Percentiles rank a stretch among this genome's conserved stretches.
Conservation (phyloP, 2,113 vertebrate species). For the Menidia beryllina region DNA sequence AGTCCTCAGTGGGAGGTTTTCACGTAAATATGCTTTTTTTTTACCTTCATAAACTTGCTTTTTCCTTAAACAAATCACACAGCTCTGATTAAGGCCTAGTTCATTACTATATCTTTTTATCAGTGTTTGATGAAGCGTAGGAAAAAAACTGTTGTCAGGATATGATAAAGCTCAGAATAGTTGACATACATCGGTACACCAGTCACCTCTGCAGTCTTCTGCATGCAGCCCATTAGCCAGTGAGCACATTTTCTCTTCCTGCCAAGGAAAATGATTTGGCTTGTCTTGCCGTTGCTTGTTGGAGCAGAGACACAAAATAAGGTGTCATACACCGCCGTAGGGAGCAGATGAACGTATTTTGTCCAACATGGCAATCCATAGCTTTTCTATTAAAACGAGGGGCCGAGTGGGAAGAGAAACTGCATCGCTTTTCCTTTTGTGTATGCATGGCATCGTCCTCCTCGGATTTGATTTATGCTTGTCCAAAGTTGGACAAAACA, state of each 20-base stretch:
- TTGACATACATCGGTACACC: conserved; percentile 13
- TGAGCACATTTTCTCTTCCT: conserved; percentile 9
- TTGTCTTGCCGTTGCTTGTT: conserved; percentile 38
- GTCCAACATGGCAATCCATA: conserved; percentile 40
- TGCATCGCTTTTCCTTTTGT: conserved; percentile 7
- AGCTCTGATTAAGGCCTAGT: not conserved
- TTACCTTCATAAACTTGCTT: conserved; percentile 1
- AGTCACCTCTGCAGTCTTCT: conserved; percentile 15
- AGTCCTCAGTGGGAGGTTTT: not conserved
- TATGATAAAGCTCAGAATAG: conserved; percentile 9
- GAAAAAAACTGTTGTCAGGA: conserved; percentile 3
- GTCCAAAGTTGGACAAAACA: not conserved
- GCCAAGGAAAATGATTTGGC: conserved; percentile 53
- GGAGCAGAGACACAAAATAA: conserved; percentile 44
- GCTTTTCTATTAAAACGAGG: conserved; percentile 57
- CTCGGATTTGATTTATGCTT: conserved; percentile 8
- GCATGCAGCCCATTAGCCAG: conserved; percentile 9
- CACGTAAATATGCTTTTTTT: not conserved
- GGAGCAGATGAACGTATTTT: conserved; percentile 40
- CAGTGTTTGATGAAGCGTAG: not conserved
- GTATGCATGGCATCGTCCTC: conserved; percentile 3
- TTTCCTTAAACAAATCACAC: not conserved
- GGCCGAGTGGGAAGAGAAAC: not conserved
- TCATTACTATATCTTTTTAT: not conserved
- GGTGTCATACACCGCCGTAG: conserved; percentile 39